Conservation (phyloP, 2,797 vertebrate species). For the Columba guinea region DNA sequence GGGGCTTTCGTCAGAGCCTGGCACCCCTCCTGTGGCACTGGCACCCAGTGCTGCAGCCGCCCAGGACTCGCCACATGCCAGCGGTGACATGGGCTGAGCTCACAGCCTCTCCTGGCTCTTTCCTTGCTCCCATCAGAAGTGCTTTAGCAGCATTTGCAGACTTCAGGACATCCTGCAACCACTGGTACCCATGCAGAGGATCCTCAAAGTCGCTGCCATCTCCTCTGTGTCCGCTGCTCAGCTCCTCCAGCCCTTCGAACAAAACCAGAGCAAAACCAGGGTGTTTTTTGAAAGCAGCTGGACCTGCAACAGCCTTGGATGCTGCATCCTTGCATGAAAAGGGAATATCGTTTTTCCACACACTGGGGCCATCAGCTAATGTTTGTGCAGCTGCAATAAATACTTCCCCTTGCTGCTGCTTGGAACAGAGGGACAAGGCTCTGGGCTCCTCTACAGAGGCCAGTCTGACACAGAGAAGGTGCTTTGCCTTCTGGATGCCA, state of each 20-base stretch:
- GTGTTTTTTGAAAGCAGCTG: not conserved
- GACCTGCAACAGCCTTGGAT: not conserved
- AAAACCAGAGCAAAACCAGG: not conserved
- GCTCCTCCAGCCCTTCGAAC: not conserved
- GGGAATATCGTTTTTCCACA: not conserved
- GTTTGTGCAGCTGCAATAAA: conserved; percentile 32
- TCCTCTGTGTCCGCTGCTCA: rapidly evolving
- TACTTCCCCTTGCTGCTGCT: not conserved
- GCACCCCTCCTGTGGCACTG: not conserved
- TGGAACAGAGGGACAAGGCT: not conserved
- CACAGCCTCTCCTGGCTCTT: not conserved
- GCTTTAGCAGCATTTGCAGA: not conserved
- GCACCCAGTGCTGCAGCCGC: rapidly evolving
- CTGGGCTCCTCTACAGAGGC: not conserved
- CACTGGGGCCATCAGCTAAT: not conserved
- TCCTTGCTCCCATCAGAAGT: not conserved
- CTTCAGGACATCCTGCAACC: not conserved
- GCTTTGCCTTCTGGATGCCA: not conserved
- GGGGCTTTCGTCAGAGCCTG: not conserved
- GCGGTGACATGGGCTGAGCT: rapidly evolving
- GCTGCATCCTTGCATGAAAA: not conserved
- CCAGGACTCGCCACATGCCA: rapidly evolving
- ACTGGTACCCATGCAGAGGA: not conserved
- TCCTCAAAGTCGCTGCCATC: not conserved
- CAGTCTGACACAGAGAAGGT: not conserved